Evolutionary conservation across 2,797 vertebrate genomes (phyloP).

Genomic region (Knipowitschia caucasica): DNA sequence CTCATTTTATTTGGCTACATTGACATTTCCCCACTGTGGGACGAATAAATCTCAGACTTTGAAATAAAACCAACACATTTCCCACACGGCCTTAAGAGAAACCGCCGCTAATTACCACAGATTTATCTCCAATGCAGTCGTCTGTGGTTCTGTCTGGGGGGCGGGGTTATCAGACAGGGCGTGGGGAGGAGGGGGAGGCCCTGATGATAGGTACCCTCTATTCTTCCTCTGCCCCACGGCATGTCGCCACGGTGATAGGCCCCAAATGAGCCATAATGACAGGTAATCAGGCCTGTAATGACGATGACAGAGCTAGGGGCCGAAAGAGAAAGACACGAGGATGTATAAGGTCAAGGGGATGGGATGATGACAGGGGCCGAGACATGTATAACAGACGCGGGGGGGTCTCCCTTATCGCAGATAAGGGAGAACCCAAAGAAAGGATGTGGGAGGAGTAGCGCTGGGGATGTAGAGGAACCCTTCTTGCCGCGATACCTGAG

Average conservation of each 20-base stretch:
- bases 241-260: conserved; percentile 69
- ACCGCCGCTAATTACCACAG: neutral
- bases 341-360: conserved; percentile 40
- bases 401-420: conserved; percentile 27
- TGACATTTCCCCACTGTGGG: no score
- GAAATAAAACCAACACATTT: no score
- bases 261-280: conserved; percentile 75
- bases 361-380: conserved; percentile 47
- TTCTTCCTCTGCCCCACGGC: conserved; percentile 13
- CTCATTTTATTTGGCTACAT: no score
- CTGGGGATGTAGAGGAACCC: conserved; percentile 40
- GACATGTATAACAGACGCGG: conserved; percentile 42
- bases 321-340: conserved; percentile 35
- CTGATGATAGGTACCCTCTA: conserved; percentile 57
- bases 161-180: conserved; percentile 1
- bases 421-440: conserved; percentile 20
- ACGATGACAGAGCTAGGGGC: conserved; percentile 69
- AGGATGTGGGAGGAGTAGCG: conserved; percentile 30
- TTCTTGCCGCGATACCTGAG: conserved; percentile 52
- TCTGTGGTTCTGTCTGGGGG: conserved; percentile 3
- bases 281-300: conserved; percentile 72
- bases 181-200: neutral
- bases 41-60: no score
- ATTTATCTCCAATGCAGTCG: neutral
- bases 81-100: neutral